Evolutionary conservation across 2,113 vertebrate genomes (phyloP).

Genomic region (Odobenus rosmarus): DNA sequence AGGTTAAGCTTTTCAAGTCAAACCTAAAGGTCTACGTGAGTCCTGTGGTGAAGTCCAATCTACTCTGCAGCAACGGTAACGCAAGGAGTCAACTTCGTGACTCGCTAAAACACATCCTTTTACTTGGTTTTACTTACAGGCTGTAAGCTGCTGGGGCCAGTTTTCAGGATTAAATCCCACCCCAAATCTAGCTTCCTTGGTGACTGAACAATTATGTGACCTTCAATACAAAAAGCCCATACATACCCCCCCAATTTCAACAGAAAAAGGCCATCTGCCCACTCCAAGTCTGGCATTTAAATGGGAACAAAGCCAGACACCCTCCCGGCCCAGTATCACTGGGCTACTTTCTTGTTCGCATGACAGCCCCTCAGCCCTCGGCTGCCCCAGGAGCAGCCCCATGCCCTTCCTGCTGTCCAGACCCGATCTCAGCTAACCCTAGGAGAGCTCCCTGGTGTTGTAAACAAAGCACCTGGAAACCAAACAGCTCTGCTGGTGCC

Average conservation of each 20-base stretch:
- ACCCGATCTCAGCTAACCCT: not conserved
- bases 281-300: not conserved
- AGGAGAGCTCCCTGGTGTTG: not conserved
- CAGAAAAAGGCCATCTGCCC: not conserved
- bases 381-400: not conserved
- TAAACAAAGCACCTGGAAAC: not conserved
- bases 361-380: not conserved
- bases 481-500: not conserved
- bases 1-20: not conserved
- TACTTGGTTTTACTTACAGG: not conserved
- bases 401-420: not conserved
- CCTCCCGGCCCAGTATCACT: not conserved
- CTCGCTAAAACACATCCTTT: fast-evolving
- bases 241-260: not conserved
- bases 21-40: not conserved
- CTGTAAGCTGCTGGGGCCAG: not conserved
- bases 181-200: not conserved
- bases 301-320: not conserved
- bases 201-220: not conserved
- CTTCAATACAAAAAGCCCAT: not conserved
- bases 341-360: not conserved
- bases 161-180: not conserved
- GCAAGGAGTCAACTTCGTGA: fast-evolving
- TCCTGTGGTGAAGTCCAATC: not conserved
- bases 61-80: not conserved